Conservation (phyloP, 2,888 invertebrate species). For the Clivina fossor region DNA sequence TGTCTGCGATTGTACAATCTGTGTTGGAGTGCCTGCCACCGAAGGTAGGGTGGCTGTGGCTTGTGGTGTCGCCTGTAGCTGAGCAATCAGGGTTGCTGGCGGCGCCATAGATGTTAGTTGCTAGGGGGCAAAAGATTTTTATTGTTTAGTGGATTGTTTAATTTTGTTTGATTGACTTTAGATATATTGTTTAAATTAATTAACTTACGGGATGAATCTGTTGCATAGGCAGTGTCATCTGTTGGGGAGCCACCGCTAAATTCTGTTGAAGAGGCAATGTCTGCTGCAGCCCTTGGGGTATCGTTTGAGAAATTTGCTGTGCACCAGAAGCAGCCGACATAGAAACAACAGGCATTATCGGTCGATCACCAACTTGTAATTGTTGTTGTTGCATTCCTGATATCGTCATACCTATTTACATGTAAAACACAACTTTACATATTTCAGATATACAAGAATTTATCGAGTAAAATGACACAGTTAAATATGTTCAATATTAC, state of each 20-base stretch:
- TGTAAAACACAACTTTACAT: no score
- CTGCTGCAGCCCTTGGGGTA: slow-evolving; percentile 60
- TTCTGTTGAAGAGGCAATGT: slow-evolving; percentile 58
- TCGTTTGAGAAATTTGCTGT: slow-evolving; percentile 58
- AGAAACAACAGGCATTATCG: slow-evolving; percentile 68
- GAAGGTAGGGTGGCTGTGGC: slow-evolving; percentile 47
- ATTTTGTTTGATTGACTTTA: slow-evolving; percentile 1
- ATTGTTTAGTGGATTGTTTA: neutral
- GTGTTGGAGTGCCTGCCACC: slow-evolving; percentile 46
- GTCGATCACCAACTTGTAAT: slow-evolving; percentile 56
- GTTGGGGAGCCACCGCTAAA: slow-evolving; percentile 53
- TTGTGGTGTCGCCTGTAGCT: slow-evolving; percentile 48
- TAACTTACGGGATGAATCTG: slow-evolving; percentile 62
- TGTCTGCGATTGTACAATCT: slow-evolving; percentile 45
- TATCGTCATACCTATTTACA: no score
- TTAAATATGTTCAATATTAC: no score
- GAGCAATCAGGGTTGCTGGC: slow-evolving; percentile 52
- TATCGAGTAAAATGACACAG: no score
- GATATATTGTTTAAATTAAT: slow-evolving; percentile 9
- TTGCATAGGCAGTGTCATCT: slow-evolving; percentile 56
- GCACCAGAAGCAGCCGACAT: slow-evolving; percentile 58
- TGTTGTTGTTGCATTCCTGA: slow-evolving; percentile 57
- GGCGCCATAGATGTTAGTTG: slow-evolving; percentile 58
- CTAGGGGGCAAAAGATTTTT: slow-evolving; percentile 34
- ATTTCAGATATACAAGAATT: no score